Evolutionary conservation across 2,888 invertebrate genomes (phyloP).

Genomic region (Junonia oenone): DNA sequence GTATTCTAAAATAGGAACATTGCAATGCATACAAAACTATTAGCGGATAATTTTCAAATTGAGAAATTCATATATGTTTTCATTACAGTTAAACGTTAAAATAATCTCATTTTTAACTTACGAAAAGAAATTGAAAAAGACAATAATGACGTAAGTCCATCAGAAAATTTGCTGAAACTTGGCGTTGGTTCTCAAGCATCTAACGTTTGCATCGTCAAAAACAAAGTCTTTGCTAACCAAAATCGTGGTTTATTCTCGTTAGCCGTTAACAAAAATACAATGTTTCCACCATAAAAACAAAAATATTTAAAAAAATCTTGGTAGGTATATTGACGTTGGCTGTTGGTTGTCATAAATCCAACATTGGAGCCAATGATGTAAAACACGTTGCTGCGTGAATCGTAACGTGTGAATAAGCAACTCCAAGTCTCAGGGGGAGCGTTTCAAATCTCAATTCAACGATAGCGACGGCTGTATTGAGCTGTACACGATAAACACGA

Average conservation of each 20-base stretch:
- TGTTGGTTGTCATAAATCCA: background rate
- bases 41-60: background rate
- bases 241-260: too few relatives aligned
- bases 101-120: too few relatives aligned
- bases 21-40: background rate
- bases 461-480: slow-evolving; percentile 10
- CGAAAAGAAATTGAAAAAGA: too few relatives aligned
- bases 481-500: slow-evolving; percentile 10
- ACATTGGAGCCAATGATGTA: background rate
- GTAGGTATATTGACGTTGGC: background rate
- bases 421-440: slow-evolving; percentile 15
- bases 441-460: slow-evolving; percentile 28
- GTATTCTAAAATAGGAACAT: background rate
- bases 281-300: background rate
- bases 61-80: too few relatives aligned
- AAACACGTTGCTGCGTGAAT: background rate
- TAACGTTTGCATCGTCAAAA: too few relatives aligned
- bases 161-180: too few relatives aligned
- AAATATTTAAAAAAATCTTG: background rate
- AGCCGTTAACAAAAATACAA: too few relatives aligned
- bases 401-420: slow-evolving; percentile 21
- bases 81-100: too few relatives aligned
- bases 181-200: too few relatives aligned
- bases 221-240: too few relatives aligned
- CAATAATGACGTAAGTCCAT: too few relatives aligned